A percentile compares a stretch with the other conserved stretches of the same genome.
These are phyloP conservation scores for Elysia crispata DNA, from an alignment of 2,888 invertebrate species.

Conservation along the genomic window DNA sequence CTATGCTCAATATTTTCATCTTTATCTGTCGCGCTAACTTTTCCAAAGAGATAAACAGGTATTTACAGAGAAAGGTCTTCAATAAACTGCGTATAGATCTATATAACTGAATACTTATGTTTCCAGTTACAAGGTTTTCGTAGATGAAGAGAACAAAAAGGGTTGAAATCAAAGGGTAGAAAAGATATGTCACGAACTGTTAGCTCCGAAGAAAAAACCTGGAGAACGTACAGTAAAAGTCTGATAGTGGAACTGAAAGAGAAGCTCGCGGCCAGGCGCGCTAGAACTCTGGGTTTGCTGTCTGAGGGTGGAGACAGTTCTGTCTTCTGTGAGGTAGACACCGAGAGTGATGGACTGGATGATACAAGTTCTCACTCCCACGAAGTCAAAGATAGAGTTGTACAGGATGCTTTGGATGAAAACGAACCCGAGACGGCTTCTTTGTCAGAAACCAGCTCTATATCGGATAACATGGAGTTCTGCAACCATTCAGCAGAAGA, in stretches of 20 bases:
- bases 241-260: slow-evolving; percentile 42
- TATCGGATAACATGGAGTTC: slow-evolving; percentile 15
- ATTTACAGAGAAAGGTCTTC: too few relatives aligned
- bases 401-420: neutral
- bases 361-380: slow-evolving; percentile 39
- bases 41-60: too few relatives aligned
- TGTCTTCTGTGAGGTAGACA: slow-evolving; percentile 35
- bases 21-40: too few relatives aligned
- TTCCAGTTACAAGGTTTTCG: too few relatives aligned
- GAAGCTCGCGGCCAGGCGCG: slow-evolving; percentile 37
- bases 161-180: too few relatives aligned
- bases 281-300: slow-evolving; percentile 35
- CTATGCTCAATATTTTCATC: too few relatives aligned
- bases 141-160: too few relatives aligned
- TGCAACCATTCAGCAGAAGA: neutral
- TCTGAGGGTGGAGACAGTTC: slow-evolving; percentile 22
- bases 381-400: neutral
- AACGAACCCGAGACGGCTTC: neutral
- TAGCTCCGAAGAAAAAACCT: slow-evolving; percentile 7
- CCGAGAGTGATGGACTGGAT: slow-evolving; percentile 44
- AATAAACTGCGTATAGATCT: too few relatives aligned
- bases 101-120: too few relatives aligned
- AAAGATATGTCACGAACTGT: too few relatives aligned
- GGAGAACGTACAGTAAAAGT: slow-evolving; percentile 44
- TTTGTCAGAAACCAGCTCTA: slow-evolving; percentile 34